Evolutionary conservation across 2,113 vertebrate genomes (phyloP), one percentile per base, ranked within the genome.

Genomic region (Drymodes brunneopygia): DNA sequence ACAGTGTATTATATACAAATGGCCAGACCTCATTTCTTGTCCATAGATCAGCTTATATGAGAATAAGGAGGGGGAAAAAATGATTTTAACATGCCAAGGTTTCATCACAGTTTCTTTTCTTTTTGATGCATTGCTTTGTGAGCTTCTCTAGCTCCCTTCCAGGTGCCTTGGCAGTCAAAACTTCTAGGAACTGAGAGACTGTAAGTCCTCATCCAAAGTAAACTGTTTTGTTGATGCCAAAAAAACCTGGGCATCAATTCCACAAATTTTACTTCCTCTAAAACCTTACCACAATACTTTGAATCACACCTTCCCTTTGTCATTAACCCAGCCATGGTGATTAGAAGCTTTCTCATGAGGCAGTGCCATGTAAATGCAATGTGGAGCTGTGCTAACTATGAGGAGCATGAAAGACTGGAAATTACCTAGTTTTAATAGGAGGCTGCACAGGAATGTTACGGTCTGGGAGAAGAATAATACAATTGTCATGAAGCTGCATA

Each of bases 11-110:
- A 88, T 90, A 94, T 42, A 94, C 74, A 93, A 72, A 78, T 81
- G 83, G 51, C 62, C 94, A 93, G 60, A 70, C 60, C 51, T 96
- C 51, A 70, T 70, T 92, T 88, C 86, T 94, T 86, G 48, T 62
- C 91, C 71, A 70, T 51, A 92, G 60, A 93, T 92, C 82, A 93
- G 47, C 40, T 92, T 90, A 89, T 82, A 82, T 15, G 57, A 97
- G 45, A 93, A 86, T n/a, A 86, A 77, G n/a, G 23, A 38, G 35
- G 8, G 11, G 15, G 0, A 0, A 7, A 7, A 5, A 44, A 51
- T 0, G 1, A 8, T 50, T 89, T 87, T 61, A 92, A 90, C 42
- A 78, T 80, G 78, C 75, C 92, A 93, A 62, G 33, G 40, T 94
- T 96, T 93, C 82, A 74, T 90, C 66, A 57, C 58, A 61, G 90